These are phyloP conservation scores for Diplosoma virens DNA, from an alignment of 23 tunicate species.

Conservation along the genomic window DNA sequence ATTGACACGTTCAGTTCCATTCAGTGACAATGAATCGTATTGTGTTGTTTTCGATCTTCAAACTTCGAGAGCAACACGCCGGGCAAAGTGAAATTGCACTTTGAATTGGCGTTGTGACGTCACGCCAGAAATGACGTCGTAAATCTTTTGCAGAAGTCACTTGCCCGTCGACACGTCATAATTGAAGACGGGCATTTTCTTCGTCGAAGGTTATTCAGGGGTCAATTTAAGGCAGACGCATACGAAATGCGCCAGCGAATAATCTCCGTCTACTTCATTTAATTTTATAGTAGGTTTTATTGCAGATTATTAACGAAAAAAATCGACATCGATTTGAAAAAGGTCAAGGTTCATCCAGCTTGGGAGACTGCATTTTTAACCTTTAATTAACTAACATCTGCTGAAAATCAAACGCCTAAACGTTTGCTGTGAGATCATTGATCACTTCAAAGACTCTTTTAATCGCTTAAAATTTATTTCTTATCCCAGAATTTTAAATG, in stretches of 20 bases:
- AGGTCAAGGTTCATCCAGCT: slow-evolving; percentile 10
- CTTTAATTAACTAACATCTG: slow-evolving; percentile 28
- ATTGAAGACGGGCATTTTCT: too few relatives aligned
- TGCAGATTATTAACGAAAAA: slow-evolving; percentile 10
- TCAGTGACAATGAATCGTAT: too few relatives aligned
- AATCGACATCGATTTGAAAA: slow-evolving; percentile 1
- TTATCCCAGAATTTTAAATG: too few relatives aligned
- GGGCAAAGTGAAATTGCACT: too few relatives aligned
- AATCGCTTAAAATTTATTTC: not conserved
- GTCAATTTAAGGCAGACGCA: too few relatives aligned
- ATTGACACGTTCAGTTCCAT: too few relatives aligned
- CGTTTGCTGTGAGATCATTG: not conserved
- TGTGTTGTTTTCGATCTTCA: too few relatives aligned
- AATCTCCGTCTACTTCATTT: not conserved
- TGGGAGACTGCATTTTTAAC: not conserved
- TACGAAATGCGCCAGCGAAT: not conserved
- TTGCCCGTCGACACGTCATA: slow-evolving; percentile 10
- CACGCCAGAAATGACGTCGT: slow-evolving; percentile 15
- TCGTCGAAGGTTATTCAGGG: not conserved
- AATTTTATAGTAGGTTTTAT: slow-evolving; percentile 21
- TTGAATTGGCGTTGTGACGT: too few relatives aligned
- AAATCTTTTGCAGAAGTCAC: not conserved
- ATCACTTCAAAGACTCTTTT: not conserved
- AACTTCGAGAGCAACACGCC: too few relatives aligned
- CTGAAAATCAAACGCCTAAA: slow-evolving; percentile 10